Base-by-base conservation (phyloP, 2,797 vertebrate species). In the Sebastes matsubarae region DNA sequence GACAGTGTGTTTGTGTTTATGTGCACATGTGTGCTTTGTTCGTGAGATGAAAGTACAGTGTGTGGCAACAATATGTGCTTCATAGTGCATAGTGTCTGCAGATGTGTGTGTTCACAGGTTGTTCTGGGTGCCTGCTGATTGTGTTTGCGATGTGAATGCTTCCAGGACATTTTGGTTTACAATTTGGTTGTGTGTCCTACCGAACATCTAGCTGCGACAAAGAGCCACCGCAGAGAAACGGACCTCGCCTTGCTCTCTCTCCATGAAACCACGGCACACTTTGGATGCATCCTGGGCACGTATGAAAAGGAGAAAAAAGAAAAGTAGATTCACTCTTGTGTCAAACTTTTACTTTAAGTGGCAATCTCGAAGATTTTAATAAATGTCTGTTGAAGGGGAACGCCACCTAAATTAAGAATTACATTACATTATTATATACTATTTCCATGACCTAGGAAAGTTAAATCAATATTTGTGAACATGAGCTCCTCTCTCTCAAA, bases 151-250 rank as follows among this genome's bases (percentile, higher is more conserved):
- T 81, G 80, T 77, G 80, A 87, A 85, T 46, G 81, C 58, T 68
- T 58, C 16, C 57, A 54, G 46, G 77, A 88, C 73, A 78, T 84
- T 88, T 86, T 88, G 74, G 75, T 87, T 84, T 55, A 80, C 75
- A 72, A 34, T 83, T 68, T 72, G 52, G 25, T 57, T 63, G 55
- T 2, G 32, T 68, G 46, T 59, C 69, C 46, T 25, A 32, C 30
- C 3, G 16, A 68, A 24, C 6, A 27, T 88, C 82, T 91, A 96
- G 81, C 94, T 94, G 77, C 96, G 97, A 95, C 96, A 97, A 22
- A 99, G 94, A 13, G 98, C 99, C 93, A 99, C 97, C 0, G 98
- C 97, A 9, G 98, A 99, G 92, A 99, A 99, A 63, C 98, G 97
- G 38, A 99, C 96, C 83, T 99, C 98, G 11, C 96, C 97, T 83